Base-by-base conservation (phyloP, 2,797 vertebrate genomes). In the Hafferia zeledoni region DNA sequence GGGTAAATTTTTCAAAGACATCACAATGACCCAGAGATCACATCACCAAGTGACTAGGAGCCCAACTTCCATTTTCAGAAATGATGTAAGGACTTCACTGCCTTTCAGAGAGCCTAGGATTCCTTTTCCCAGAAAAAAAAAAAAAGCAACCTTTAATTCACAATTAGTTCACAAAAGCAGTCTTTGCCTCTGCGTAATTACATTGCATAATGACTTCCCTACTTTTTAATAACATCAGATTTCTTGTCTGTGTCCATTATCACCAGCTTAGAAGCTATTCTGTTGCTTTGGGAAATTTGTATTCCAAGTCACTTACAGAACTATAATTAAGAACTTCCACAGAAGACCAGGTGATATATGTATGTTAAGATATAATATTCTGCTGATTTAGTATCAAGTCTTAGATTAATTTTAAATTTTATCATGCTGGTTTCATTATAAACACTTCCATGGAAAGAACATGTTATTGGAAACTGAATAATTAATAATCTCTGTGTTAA, bases 181-280 rank as follows among this genome's bases (percentile, higher is more conserved):
- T 76, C 76, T 77, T 94, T 85, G 55, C 67, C 63, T 81, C 63
- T 79, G 91, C 44, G 27, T 96, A 88, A 92, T 95, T 91, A 63
- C 59, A 44, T 60, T 94, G 80, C 63, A 70, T 83, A 90, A 96
- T 91, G 85, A 82, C 85, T 96, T 90, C 64, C 56, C 81, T 91
- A 24, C 85, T 91, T 94, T 91, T 91, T 95, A 96, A 95, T 96
- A 94, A 93, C 76, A 65, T 79, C 83, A 76, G 64, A 94, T 94
- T 95, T 93, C 92, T 95, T 93, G 80, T 93, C 93, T 94, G 44
- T 94, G 89, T 90, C 94, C 87, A 91, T 96, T 94, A 94, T 94
- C 87, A 88, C 82, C 82, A 86, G 80, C 77, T 96, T 90, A 91
- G 89, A 91, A 95, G 68, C 74, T 84, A 35, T 94, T 91, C 69